These are phyloP conservation scores for Leptura quadrifasciata DNA, from an alignment of 2,888 invertebrate genomes.

Conservation along the genomic window DNA sequence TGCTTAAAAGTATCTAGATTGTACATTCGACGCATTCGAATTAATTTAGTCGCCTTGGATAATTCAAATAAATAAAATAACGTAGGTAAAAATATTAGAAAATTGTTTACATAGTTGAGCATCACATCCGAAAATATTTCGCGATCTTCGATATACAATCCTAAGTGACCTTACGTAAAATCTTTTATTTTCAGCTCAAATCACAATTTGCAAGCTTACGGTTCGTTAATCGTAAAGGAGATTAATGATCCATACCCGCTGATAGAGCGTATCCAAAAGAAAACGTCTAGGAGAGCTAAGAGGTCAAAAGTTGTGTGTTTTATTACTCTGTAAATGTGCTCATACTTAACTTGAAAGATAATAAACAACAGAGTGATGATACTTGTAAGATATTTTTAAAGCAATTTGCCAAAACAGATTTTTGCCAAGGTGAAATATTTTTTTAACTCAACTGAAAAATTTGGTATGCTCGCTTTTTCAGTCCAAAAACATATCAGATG, in stretches of 20 bases:
- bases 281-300: constrained; percentile 12
- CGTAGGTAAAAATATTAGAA: too few relatives aligned
- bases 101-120: too few relatives aligned
- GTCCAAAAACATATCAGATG: background rate
- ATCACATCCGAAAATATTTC: background rate
- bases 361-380: constrained; percentile 7
- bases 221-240: constrained; percentile 37
- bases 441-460: background rate
- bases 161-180: background rate
- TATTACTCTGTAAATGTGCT: constrained; percentile 16
- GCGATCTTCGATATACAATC: background rate
- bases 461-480: background rate
- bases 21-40: too few relatives aligned
- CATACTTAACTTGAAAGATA: constrained; percentile 4
- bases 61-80: too few relatives aligned
- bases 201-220: background rate
- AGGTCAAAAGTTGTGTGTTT: constrained; percentile 12
- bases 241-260: constrained; percentile 27
- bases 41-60: too few relatives aligned
- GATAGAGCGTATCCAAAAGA: constrained; percentile 24
- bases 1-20: too few relatives aligned
- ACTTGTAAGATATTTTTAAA: background rate
- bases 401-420: background rate
- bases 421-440: background rate
- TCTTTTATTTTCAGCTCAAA: constrained; percentile 20